A percentile compares a stretch with the other conserved stretches of the same genome.
Evolutionary conservation across 2,888 invertebrate species (phyloP).

Genomic region (Thymelicus acteon): DNA sequence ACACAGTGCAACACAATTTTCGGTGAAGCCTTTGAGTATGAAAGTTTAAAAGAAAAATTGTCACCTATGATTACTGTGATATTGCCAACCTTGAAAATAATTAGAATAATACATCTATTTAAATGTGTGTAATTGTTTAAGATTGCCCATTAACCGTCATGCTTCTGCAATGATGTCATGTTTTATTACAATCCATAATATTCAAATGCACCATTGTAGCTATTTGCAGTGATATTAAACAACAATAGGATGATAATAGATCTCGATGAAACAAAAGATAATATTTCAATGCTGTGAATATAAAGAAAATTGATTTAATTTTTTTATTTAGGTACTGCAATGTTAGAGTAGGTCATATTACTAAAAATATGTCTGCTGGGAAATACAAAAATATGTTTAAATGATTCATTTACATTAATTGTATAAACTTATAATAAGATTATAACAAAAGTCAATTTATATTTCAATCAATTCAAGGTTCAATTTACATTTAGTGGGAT

Average conservation of each 20-base stretch:
- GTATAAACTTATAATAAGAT: too few relatives aligned
- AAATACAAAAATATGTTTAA: too few relatives aligned
- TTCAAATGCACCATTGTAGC: background rate
- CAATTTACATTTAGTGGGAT: too few relatives aligned
- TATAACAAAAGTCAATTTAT: too few relatives aligned
- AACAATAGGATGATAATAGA: background rate
- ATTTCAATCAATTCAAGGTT: too few relatives aligned
- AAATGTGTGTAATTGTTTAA: slow-evolving; percentile 16
- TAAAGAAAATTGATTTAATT: background rate
- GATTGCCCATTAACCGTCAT: slow-evolving; percentile 11
- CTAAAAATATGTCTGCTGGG: too few relatives aligned
- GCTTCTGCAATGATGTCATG: slow-evolving; percentile 4
- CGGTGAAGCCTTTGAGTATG: too few relatives aligned
- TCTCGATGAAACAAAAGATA: background rate
- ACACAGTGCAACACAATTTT: too few relatives aligned
- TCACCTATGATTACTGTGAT: slow-evolving; percentile 11
- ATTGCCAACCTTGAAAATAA: slow-evolving; percentile 21
- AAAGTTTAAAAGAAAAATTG: background rate
- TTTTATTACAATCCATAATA: background rate
- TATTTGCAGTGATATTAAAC: background rate
- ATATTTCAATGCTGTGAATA: background rate
- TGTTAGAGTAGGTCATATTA: too few relatives aligned
- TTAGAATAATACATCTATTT: slow-evolving; percentile 22
- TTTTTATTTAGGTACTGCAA: too few relatives aligned
- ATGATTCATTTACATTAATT: too few relatives aligned